phyloP scores from a whole-genome alignment of 2,113 vertebrate genomes.

The Xenus cinereus region DNA sequence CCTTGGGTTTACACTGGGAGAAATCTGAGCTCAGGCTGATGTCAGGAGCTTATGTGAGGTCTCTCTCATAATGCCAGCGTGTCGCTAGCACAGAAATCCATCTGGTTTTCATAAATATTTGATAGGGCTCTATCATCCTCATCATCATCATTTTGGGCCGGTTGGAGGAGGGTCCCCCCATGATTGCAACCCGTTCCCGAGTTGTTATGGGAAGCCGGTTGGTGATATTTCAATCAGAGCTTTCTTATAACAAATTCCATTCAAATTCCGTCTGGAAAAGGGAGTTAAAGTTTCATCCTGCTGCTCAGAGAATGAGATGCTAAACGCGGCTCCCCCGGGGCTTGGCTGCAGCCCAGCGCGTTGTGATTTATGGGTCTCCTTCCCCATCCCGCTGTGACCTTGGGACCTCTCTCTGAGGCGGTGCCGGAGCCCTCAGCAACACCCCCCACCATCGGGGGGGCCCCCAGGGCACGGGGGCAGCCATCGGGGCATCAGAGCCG shows the following conservation, averaged over 20 bases:
- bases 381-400: constrained; percentile 62
- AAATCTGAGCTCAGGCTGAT: constrained; percentile 57
- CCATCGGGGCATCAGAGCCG: background rate
- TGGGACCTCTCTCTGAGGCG: background rate
- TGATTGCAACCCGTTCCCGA: constrained; percentile 2
- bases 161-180: background rate
- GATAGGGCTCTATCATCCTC: constrained; percentile 23
- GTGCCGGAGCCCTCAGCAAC: fast-evolving
- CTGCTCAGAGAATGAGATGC: constrained; percentile 66
- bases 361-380: constrained; percentile 72
- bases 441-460: too few relatives aligned
- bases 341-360: constrained; percentile 74
- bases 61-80: constrained; percentile 58
- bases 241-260: constrained; percentile 65
- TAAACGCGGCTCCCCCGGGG: constrained; percentile 71
- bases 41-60: constrained; percentile 64
- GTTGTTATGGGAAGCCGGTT: constrained; percentile 61
- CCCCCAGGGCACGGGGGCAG: too few relatives aligned
- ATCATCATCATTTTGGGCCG: background rate
- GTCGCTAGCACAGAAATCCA: constrained; percentile 26
- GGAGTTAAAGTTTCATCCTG: constrained; percentile 65
- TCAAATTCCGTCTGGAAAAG: constrained; percentile 63
- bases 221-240: constrained; percentile 71
- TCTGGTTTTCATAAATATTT: constrained; percentile 72
- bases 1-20: background rate